Base-by-base conservation (phyloP, 2,888 invertebrate species). In the Drosophila testacea region DNA sequence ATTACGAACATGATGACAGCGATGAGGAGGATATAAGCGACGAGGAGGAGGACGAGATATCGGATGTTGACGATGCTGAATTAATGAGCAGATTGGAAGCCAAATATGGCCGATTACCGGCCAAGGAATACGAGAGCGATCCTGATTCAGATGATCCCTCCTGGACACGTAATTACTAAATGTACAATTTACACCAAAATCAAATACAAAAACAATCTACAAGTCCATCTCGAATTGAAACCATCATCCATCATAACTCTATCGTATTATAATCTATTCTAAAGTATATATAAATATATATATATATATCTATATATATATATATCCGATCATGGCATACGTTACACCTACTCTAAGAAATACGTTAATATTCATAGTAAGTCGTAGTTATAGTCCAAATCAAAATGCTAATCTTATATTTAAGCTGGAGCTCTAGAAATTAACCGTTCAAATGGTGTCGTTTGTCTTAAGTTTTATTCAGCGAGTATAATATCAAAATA, bases 91-190 rank as follows among this genome's bases (percentile, higher is more conserved):
- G 96, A 74, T 92, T 96, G 63, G 96, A 96, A 90, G 95, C 94
- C 30, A 96, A 95, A 93, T 96, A 96, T 90, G 96, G 96, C 55
- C 94, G 95, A 75, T 91, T 96, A 59, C 94, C 94, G 10, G 94
- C 94, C 73, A 94, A 89, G 90, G 93, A 93, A 85, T 92, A 94
- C 91, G 94, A 94, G 64, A 93, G 91, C 69, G 90, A 92, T 74
- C 91, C 93, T 73, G 91, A 93, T 85, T 89, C 91, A 9, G 89
- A 92, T 73, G 92, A 92, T 77, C 91, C 89, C 59, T 80, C 91
- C 73, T 93, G 93, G 93, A 93, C 92, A 93, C 92, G 93, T 93
- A 93, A 92, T 91, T 91, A 90, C 85, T 90, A 83, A 90, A 83
- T 77, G 78, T 79, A 73, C 64, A 79, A 75, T 81, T 65, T 75